Evolutionary conservation across 1,140 invertebrate species (phyloP).

Genomic region (Phortica variegata): DNA sequence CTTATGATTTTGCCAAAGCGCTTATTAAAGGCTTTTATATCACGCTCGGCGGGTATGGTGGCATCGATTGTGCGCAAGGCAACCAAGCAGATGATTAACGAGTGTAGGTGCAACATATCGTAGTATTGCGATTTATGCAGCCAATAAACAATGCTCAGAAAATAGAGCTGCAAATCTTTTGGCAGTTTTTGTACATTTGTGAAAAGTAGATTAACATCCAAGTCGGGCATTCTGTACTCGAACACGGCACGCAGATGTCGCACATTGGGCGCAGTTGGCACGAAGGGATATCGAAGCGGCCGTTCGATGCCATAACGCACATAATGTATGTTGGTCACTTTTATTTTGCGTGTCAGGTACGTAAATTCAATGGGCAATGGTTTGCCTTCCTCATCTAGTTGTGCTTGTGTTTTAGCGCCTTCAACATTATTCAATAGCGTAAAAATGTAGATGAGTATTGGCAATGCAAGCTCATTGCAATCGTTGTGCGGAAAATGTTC

Average conservation of each 20-base stretch:
- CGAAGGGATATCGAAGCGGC: constrained; percentile 19
- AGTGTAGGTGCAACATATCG: constrained; percentile 62
- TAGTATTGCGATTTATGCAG: constrained; percentile 59
- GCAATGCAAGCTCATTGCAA: constrained; percentile 63
- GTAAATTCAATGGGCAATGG: constrained; percentile 31
- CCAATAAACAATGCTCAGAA: constrained; percentile 70
- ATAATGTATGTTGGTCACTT: constrained; percentile 40
- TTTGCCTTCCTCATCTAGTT: constrained; percentile 19
- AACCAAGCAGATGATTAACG: constrained; percentile 64
- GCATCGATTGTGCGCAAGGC: constrained; percentile 65
- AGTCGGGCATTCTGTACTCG: constrained; percentile 37
- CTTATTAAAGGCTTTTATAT: constrained; percentile 56
- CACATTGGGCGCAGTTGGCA: constrained; percentile 27
- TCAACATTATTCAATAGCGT: constrained; percentile 62
- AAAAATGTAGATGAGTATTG: constrained; percentile 68
- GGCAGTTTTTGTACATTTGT: constrained; percentile 60
- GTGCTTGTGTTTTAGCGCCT: constrained; percentile 8
- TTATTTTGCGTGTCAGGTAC: constrained; percentile 48
- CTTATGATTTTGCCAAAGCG: constrained; percentile 43
- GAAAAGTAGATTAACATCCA: constrained; percentile 29
- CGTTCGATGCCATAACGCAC: constrained; percentile 26
- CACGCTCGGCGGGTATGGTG: constrained; percentile 61
- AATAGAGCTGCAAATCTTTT: constrained; percentile 64
- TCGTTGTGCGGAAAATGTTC: constrained; percentile 67
- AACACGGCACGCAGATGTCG: constrained; percentile 50